Base-by-base conservation (phyloP, 1,140 invertebrate genomes). In the Pachypsylla venusta region DNA sequence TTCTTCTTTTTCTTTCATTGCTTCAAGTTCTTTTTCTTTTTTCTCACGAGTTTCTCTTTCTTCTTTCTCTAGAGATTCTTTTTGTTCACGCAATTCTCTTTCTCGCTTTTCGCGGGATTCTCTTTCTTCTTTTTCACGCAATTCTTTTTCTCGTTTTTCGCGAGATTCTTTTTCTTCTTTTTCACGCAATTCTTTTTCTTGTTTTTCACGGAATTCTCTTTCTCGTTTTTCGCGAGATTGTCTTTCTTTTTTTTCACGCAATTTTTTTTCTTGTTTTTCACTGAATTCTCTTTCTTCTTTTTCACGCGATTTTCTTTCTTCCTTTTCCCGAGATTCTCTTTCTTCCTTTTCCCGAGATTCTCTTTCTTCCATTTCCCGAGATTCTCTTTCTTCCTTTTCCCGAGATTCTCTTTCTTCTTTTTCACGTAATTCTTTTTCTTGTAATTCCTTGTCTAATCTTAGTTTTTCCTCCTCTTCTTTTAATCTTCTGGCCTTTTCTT, bases 281-380 rank as follows among this genome's bases (percentile, higher is more conserved):
- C n/a, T n/a, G n/a, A n/a, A n/a, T n/a, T n/a, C n/a, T 22, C 14
- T 53, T 53, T 53, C 20, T 53, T 13, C 53, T 53, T 53, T 53
- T 53, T 53, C 14, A 13, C 53, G 20, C 16, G 10, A 22, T 13
- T 53, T 53, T 53, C 53, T 53, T 53, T 53, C 14, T 53, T 53
- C 14, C 10, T n/a, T 12, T 53, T 53, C 53, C 10, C 16, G 5
- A 16, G 22, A 10, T 53, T 16, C 5, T 22, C 16, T 5, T 53
- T 16, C 16, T 22, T 53, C 16, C 16, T 22, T 22, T 14, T 13
- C 30, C 16, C 53, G 14, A 7, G 12, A 10, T 53, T 53, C 16
- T 53, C 14, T 13, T 53, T 53, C 20, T 12, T 13, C 53, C 16
- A 7, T 13, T 22, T 53, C 53, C 5, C 14, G 14, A 7, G 22